phyloP scores from a whole-genome alignment of 1,140 invertebrate species.

The Stegodyphus dumicola region DNA sequence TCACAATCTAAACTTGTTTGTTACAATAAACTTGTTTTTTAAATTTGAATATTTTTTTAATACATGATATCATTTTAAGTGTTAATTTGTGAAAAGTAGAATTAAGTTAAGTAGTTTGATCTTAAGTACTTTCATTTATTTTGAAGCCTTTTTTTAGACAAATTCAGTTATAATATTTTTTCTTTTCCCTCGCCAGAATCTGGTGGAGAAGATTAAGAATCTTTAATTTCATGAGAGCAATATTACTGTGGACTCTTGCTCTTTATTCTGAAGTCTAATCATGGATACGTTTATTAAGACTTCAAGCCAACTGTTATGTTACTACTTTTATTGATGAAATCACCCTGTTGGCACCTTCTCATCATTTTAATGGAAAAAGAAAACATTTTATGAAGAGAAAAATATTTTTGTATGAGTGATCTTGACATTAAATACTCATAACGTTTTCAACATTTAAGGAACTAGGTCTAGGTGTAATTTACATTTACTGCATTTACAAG shows the following conservation, averaged over 20 bases:
- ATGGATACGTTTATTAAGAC: slow-evolving; percentile 6
- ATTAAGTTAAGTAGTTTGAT: too few species aligned
- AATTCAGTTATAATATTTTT: neutral
- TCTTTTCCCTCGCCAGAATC: slow-evolving; percentile 12
- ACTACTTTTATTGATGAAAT: slow-evolving; percentile 2
- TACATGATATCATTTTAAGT: too few species aligned
- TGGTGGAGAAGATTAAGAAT: slow-evolving; percentile 31
- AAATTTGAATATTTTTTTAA: too few species aligned
- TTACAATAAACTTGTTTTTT: too few species aligned
- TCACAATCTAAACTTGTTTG: too few species aligned
- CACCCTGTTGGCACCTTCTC: slow-evolving; percentile 8
- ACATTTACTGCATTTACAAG: too few species aligned
- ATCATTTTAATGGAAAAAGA: slow-evolving; percentile 18
- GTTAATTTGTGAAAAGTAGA: too few species aligned
- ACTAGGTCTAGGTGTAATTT: too few species aligned
- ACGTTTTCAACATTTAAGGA: neutral
- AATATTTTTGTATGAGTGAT: slow-evolving; percentile 31
- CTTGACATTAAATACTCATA: neutral
- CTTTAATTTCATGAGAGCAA: neutral
- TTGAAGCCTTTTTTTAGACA: neutral
- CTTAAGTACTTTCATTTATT: too few species aligned
- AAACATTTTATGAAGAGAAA: slow-evolving; percentile 15
- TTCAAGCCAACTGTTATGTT: slow-evolving; percentile 8
- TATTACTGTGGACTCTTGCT: neutral
- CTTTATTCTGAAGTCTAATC: slow-evolving; percentile 12